Evolutionary conservation across 2,797 vertebrate genomes (phyloP).

Genomic region (Cuniculus paca): DNA sequence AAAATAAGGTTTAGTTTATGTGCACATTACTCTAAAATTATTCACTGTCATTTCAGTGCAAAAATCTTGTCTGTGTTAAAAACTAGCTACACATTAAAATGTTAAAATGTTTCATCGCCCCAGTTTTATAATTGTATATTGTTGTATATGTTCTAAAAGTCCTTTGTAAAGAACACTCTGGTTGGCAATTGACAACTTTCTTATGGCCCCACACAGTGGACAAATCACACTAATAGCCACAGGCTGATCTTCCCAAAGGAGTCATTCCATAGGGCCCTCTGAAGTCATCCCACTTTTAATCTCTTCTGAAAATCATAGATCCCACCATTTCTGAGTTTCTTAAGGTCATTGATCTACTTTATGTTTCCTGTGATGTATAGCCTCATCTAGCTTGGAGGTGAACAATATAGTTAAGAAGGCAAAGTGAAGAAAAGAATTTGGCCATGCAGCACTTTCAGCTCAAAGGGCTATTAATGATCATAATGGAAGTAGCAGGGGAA

Average conservation of each 20-base stretch:
- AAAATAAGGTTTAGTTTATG: background rate
- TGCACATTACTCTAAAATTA: background rate
- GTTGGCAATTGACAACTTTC: background rate
- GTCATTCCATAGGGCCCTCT: slow-evolving; percentile 41
- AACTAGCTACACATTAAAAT: background rate
- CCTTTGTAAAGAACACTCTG: background rate
- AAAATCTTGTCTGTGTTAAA: slow-evolving; percentile 16
- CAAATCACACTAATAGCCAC: slow-evolving; percentile 60
- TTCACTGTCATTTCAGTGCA: background rate
- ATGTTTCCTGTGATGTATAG: slow-evolving; percentile 59
- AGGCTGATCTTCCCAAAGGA: slow-evolving; percentile 50
- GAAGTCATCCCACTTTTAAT: slow-evolving; percentile 63
- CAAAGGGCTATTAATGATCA: slow-evolving; percentile 35
- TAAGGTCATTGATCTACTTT: slow-evolving; percentile 73
- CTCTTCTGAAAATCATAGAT: slow-evolving; percentile 67
- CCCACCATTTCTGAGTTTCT: slow-evolving; percentile 55
- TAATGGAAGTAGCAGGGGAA: background rate
- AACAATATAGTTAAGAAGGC: slow-evolving; percentile 71
- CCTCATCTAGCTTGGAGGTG: slow-evolving; percentile 64
- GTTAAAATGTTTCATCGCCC: background rate
- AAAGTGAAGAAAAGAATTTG: slow-evolving; percentile 60
- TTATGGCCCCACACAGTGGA: background rate
- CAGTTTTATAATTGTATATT: background rate
- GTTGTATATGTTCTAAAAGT: background rate
- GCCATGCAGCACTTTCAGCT: slow-evolving; percentile 44